Base-by-base conservation (phyloP, 2,797 vertebrate genomes). In the Tympanoctomys barrerae region DNA sequence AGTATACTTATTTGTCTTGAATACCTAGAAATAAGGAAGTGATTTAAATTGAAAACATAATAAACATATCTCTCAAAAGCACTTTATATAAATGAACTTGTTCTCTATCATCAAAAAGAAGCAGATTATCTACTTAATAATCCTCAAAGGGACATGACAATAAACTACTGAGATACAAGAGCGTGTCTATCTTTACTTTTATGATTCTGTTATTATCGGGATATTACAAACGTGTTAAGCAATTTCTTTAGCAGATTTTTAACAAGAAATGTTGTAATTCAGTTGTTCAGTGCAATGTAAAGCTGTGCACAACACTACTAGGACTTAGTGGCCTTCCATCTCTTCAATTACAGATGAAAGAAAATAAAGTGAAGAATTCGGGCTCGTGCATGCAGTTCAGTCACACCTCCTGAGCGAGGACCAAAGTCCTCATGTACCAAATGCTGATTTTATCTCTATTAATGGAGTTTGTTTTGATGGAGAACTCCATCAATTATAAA, bases 401-500 rank as follows among this genome's bases (percentile, higher is more conserved):
- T 95, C 86, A 87, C 33, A 82, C 59, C 11, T 54, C 54, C 66
- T 68, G 31, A 79, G 33, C 61, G 85, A 66, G 18, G 89, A 85
- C 39, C 13, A 14, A 75, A 81, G 46, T 61, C 70, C 28, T 82
- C 39, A 36, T 24, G 73, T 54, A 78, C 83, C 86, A 92, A 87
- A 89, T n/a, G 54, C 24, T 7, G 21, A 85, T 89, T 94, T 94
- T 94, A 92, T 96, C 92, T 89, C 77, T n/a, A 78, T 46, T 92
- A 89, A 75, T 26, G 77, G 88, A 95, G 59, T 92, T 84, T 26
- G 22, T 93, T 94, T 97, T 82, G 79, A 94, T 82, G 42, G 42
- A 93, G 95, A 95, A 95, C 77, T 94, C 73, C 87, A 96, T 94
- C 78, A 95, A 87, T 93, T 94, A 94, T 79, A 86, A 90, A 89